These are phyloP conservation scores for Ataeniobius toweri DNA, from an alignment of 2,797 vertebrate genomes.

Conservation along the genomic window DNA sequence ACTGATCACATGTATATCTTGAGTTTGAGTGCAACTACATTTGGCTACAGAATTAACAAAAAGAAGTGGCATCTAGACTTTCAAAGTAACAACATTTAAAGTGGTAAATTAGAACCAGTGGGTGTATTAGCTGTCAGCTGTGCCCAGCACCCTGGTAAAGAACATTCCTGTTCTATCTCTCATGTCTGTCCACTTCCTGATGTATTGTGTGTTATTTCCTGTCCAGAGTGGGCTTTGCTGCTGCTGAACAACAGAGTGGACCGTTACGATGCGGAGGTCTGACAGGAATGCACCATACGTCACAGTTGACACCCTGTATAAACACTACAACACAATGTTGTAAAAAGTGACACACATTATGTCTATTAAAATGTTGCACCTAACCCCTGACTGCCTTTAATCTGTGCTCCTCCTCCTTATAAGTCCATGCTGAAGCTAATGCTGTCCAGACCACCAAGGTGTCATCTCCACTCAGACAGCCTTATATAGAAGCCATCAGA, in stretches of 20 bases:
- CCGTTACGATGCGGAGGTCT: constrained; percentile 6
- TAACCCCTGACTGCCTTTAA: constrained; percentile 33
- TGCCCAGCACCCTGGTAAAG: neutral
- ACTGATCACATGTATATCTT: neutral
- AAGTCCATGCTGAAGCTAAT: constrained; percentile 79
- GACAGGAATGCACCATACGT: constrained; percentile 50
- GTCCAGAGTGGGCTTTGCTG: constrained; percentile 35
- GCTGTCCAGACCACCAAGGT: constrained; percentile 67
- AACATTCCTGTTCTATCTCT: constrained; percentile 28
- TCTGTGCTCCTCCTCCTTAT: constrained; percentile 77
- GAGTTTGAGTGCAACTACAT: neutral
- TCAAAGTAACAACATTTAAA: neutral
- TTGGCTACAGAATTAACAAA: neutral
- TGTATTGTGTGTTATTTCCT: constrained; percentile 65
- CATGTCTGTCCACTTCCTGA: constrained; percentile 51
- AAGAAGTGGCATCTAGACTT: neutral
- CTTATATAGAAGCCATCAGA: constrained; percentile 77
- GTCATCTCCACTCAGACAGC: constrained; percentile 50
- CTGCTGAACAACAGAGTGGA: constrained; percentile 8
- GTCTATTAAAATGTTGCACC: constrained; percentile 46
- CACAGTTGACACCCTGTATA: constrained; percentile 51
- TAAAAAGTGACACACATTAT: constrained; percentile 63
- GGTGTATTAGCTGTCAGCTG: neutral
- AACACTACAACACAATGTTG: constrained; percentile 61
- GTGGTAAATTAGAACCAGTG: neutral